A percentile compares a stretch with the other conserved stretches of the same genome.
phyloP scores from a whole-genome alignment of 1,140 invertebrate species.

The Magallana gigas region DNA sequence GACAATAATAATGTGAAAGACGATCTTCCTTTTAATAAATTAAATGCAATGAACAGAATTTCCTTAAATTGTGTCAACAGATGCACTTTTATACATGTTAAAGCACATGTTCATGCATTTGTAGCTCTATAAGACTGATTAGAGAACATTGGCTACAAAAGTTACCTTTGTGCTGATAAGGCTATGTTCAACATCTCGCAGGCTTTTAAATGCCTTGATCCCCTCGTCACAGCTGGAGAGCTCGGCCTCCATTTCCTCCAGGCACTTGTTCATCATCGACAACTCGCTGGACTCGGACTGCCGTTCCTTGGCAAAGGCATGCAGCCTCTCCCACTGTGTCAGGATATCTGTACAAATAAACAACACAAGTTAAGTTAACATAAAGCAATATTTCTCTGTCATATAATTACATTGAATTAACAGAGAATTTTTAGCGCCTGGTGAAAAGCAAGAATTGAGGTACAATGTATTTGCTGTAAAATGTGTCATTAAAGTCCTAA shows the following conservation, averaged over 20 bases:
- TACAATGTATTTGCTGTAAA: no score
- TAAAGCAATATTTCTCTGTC: not conserved
- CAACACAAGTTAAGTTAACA: not conserved
- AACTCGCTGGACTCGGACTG: conserved; percentile 77
- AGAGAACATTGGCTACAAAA: not conserved
- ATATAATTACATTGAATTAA: no score
- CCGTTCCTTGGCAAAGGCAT: conserved; percentile 80
- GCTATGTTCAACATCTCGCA: conserved; percentile 79
- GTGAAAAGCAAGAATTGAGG: no score
- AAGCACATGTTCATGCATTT: not conserved
- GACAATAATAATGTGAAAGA: no score
- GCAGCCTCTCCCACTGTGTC: conserved; percentile 82
- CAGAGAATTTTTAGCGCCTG: no score
- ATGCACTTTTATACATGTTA: not conserved
- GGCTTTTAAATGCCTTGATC: conserved; percentile 60
- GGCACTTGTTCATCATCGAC: conserved; percentile 79
- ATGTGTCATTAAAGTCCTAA: no score
- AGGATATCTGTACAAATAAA: conserved; percentile 81
- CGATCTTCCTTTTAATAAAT: no score
- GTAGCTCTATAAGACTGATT: not conserved
- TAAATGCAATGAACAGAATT: no score
- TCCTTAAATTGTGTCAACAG: no score
- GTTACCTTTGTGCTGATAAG: conserved; percentile 82
- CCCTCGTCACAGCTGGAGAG: conserved; percentile 70
- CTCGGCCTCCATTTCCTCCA: conserved; percentile 78